Percentiles rank a stretch among this genome's conserved stretches.
Conservation (phyloP, 2,888 invertebrate genomes). For the Amiota communis region DNA sequence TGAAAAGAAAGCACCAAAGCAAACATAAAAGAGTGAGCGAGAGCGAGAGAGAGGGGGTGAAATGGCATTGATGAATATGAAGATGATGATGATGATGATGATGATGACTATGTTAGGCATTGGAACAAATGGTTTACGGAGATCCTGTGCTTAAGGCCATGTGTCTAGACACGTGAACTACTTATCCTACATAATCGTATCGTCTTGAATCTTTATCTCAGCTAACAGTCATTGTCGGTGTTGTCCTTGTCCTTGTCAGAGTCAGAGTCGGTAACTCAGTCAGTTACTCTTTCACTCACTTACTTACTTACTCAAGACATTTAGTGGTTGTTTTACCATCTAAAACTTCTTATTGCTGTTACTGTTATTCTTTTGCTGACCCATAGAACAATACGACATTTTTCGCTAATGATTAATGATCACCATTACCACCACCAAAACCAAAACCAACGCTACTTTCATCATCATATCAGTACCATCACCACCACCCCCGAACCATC, state of each 20-base stretch:
- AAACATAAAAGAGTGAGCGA: no score
- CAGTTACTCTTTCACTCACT: not conserved
- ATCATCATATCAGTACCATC: no score
- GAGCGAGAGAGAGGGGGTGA: no score
- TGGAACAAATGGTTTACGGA: not conserved
- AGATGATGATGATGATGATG: not conserved
- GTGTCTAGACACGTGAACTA: constrained; percentile 20
- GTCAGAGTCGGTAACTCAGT: no score
- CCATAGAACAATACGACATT: not conserved
- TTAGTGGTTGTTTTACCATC: no score
- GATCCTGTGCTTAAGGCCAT: constrained; percentile 12
- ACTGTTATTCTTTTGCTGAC: not conserved
- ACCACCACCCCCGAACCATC: not conserved
- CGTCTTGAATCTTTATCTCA: no score
- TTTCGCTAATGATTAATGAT: constrained; percentile 25
- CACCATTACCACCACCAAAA: not conserved
- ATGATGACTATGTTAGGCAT: not conserved
- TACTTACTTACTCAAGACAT: not conserved
- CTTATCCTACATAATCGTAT: no score
- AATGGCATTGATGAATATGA: not conserved
- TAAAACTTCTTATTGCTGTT: not conserved
- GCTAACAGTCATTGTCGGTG: no score
- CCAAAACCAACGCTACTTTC: not conserved
- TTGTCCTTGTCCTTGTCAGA: no score
- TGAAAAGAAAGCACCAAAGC: no score